phyloP scores from a whole-genome alignment of 2,113 vertebrate species.

The Chaetops frenatus region DNA sequence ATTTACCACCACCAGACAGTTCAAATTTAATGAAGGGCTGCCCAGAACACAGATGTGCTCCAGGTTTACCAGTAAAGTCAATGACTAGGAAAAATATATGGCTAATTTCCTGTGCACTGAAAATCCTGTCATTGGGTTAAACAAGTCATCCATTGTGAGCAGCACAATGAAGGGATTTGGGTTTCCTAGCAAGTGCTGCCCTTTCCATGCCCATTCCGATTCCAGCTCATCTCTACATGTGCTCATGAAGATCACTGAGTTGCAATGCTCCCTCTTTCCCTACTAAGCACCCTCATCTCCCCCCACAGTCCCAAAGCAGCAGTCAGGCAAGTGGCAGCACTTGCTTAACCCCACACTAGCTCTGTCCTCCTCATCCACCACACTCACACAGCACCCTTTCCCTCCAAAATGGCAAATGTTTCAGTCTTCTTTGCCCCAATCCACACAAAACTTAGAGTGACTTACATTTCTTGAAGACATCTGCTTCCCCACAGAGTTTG shows the following conservation, averaged over 20 bases:
- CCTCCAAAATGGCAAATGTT: neutral
- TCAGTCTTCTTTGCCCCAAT: neutral
- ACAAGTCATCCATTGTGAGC: rapidly evolving
- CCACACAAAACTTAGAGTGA: neutral
- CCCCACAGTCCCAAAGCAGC: neutral
- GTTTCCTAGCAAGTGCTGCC: neutral
- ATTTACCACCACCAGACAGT: neutral
- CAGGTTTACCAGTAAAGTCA: neutral
- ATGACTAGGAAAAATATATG: neutral
- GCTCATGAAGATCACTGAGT: rapidly evolving
- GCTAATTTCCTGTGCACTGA: neutral
- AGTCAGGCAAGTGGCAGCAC: neutral
- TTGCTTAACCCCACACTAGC: rapidly evolving
- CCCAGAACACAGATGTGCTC: neutral
- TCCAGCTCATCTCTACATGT: neutral
- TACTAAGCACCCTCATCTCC: neutral
- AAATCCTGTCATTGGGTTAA: neutral
- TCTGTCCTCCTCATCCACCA: neutral
- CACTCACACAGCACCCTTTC: neutral
- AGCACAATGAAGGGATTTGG: neutral
- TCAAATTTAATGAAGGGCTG: neutral
- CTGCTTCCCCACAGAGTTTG: neutral
- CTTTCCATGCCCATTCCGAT: neutral
- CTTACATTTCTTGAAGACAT: neutral
- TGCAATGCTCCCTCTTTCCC: neutral